Conservation (phyloP, 2,797 vertebrate genomes). For the Linurgus olivaceus region DNA sequence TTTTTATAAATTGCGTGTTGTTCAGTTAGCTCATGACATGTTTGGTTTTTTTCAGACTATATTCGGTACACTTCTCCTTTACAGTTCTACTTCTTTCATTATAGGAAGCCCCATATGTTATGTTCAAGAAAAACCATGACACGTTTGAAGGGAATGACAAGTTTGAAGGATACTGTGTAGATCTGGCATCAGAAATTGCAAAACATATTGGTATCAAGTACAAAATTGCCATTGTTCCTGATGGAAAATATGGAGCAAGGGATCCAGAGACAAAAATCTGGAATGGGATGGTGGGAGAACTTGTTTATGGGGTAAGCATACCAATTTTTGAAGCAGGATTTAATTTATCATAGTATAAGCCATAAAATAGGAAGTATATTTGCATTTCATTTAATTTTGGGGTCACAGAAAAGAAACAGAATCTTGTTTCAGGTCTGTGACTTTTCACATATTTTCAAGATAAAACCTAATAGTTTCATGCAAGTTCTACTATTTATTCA, state of each 20-base stretch:
- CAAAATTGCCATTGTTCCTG: conserved; percentile 97
- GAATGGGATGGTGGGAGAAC: conserved; percentile 99
- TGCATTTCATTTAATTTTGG: neutral
- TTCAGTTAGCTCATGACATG: conserved; percentile 15
- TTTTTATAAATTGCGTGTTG: neutral
- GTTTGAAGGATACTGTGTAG: conserved; percentile 98
- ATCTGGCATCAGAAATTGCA: conserved; percentile 97
- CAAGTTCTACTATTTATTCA: neutral
- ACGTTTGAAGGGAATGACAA: conserved; percentile 97
- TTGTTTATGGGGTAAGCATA: conserved; percentile 97
- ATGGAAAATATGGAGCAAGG: conserved; percentile 97
- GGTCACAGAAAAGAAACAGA: neutral
- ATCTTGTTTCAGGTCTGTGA: neutral
- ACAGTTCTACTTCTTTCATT: conserved; percentile 83
- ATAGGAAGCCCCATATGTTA: conserved; percentile 99
- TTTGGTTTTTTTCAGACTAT: conserved; percentile 48
- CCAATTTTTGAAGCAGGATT: conserved; percentile 67
- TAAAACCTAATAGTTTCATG: neutral
- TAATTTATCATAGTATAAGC: conserved; percentile 17
- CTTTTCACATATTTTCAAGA: conserved; percentile 1
- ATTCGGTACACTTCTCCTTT: conserved; percentile 72
- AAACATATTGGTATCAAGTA: conserved; percentile 99
- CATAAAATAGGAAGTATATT: neutral
- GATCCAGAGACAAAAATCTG: conserved; percentile 99
- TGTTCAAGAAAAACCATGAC: conserved; percentile 99